Evolutionary conservation across 2,888 invertebrate genomes (phyloP), one percentile per base, ranked within the genome.

Genomic region (Dicyrtoma fusca): DNA sequence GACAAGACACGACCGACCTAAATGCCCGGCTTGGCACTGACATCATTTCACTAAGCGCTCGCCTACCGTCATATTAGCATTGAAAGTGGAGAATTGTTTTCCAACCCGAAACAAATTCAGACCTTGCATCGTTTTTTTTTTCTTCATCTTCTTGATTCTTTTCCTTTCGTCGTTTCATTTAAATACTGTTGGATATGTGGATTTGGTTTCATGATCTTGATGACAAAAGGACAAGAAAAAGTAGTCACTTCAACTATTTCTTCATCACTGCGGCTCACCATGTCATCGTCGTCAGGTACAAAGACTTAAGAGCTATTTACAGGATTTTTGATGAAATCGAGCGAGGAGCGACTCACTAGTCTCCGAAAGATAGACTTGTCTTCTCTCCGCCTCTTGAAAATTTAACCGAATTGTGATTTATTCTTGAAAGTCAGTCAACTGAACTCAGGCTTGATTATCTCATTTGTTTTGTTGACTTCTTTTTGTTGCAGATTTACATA

Each of bases 21-120:
- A 62, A 62, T 21, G 44, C 61, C 47, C 49, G 47, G 45, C 17
- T 64, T 49, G 47, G 64, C 49, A 47, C 49, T 49, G 65, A 65
- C 65, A 65, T 65, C 65, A 65, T 65, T 65, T 65, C 47, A 13
- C 23, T 47, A n/a, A 23, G 23, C 17, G 14, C 57, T 44, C 44
- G 23, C 44, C 26, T 21, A 44, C 66, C 66, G 44, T 68, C 66
- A 68, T 55, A 68, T 68, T 68, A 68, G 66, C 66, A 68, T 68
- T 68, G 66, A 68, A 68, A 66, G 10, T 61, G 1, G 26, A 42
- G 59, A 19, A 17, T 25, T 53, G 26, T 66, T 53, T 42, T 66
- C 14, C 53, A 14, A 34, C 47, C 23, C 17, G 17, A 53, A 55
- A n/a, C 21, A 23, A 59, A 34, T n/a, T n/a, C 34, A 68, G 66